Evolutionary conservation across 2,888 invertebrate genomes (phyloP).

Genomic region (Hemaris fuciformis): DNA sequence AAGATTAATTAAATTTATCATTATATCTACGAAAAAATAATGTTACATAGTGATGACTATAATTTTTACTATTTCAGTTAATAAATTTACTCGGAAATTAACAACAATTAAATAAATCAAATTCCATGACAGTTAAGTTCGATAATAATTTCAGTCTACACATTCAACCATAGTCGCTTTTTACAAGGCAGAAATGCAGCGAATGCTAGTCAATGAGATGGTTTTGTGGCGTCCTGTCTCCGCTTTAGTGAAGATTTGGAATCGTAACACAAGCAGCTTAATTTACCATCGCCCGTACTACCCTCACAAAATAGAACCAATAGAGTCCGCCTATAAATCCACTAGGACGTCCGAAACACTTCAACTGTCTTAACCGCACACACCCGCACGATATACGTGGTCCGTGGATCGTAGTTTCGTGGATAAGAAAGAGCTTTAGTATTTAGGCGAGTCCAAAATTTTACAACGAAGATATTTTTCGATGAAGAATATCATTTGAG

Average conservation of each 20-base stretch:
- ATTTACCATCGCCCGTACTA: conserved; percentile 16
- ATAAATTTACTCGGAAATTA: no score
- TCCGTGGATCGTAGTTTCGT: conserved; percentile 1
- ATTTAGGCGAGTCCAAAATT: no score
- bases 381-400: conserved; percentile 32
- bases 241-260: conserved; percentile 1
- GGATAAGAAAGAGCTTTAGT: neutral
- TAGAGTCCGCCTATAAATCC: conserved; percentile 73
- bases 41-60: no score
- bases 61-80: no score
- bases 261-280: conserved; percentile 15
- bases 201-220: neutral
- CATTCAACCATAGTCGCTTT: neutral
- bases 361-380: conserved; percentile 73
- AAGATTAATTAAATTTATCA: no score
- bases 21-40: no score
- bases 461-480: no score
- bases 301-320: conserved; percentile 59
- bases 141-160: neutral
- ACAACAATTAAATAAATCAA: no score
- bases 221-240: neutral
- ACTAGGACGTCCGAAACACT: conserved; percentile 72
- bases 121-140: no score
- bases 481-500: no score
- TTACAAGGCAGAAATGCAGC: neutral